These are phyloP conservation scores for Lymantria monacha DNA, from an alignment of 2,888 invertebrate species.

Conservation along the genomic window DNA sequence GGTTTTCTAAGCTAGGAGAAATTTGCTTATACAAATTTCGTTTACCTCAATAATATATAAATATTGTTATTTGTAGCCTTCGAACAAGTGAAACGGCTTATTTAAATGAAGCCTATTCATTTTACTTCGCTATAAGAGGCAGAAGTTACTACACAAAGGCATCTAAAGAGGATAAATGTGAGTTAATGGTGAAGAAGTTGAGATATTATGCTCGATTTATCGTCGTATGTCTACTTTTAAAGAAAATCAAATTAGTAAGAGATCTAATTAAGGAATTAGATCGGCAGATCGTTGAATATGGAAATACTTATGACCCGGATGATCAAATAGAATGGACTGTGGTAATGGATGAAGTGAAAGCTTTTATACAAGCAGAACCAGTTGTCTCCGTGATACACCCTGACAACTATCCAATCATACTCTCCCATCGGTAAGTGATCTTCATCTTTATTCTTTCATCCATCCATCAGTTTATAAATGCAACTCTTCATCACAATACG, in stretches of 20 bases:
- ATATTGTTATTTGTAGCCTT: conserved; percentile 82
- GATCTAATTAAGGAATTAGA: conserved; percentile 96
- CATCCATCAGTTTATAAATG: too few relatives aligned
- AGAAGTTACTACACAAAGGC: conserved; percentile 97
- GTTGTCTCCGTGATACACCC: conserved; percentile 94
- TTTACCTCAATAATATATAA: too few relatives aligned
- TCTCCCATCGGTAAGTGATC: conserved; percentile 89
- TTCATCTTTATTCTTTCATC: neutral
- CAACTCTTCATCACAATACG: too few relatives aligned
- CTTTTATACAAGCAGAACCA: conserved; percentile 96
- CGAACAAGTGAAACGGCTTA: conserved; percentile 98
- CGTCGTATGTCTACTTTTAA: conserved; percentile 95
- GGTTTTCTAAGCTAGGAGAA: too few relatives aligned
- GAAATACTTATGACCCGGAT: conserved; percentile 97
- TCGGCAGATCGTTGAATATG: conserved; percentile 97
- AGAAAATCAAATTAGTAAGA: conserved; percentile 95
- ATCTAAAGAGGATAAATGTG: conserved; percentile 95
- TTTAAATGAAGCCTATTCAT: conserved; percentile 97
- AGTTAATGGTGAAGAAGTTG: conserved; percentile 98
- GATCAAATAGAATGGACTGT: conserved; percentile 98
- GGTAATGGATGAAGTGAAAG: conserved; percentile 96
- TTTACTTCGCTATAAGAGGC: conserved; percentile 97
- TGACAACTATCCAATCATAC: conserved; percentile 91
- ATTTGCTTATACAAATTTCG: too few relatives aligned
- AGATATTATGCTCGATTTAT: conserved; percentile 97